Evolutionary conservation across 2,888 invertebrate species (phyloP).

Genomic region (Alloscopus bannaensis): DNA sequence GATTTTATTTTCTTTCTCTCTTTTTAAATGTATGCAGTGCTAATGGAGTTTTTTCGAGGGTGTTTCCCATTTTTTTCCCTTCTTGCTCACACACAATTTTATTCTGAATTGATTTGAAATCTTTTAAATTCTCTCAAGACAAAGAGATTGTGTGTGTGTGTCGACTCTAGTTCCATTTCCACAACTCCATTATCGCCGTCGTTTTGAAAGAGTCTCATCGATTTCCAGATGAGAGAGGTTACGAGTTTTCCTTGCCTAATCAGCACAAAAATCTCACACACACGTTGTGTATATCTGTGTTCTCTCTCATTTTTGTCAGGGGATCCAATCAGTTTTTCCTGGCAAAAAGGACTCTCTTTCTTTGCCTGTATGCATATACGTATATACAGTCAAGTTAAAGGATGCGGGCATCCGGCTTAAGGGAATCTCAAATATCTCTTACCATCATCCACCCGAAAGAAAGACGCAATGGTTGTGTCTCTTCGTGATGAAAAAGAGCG

Average conservation of each 20-base stretch:
- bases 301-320: too few species aligned
- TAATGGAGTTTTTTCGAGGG: constrained; percentile 74
- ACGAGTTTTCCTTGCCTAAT: constrained; percentile 18
- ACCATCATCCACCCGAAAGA: too few species aligned
- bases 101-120: constrained; percentile 72
- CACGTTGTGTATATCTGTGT: background rate
- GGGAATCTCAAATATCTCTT: too few species aligned
- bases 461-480: too few species aligned
- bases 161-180: constrained; percentile 73
- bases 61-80: too few species aligned
- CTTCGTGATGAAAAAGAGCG: background rate
- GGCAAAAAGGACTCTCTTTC: too few species aligned
- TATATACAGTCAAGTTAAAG: too few species aligned
- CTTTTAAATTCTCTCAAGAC: constrained; percentile 70
- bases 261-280: background rate
- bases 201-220: constrained; percentile 73
- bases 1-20: too few species aligned
- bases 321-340: constrained; percentile 16
- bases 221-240: constrained; percentile 73
- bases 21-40: constrained; percentile 73
- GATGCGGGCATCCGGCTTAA: constrained; percentile 60
- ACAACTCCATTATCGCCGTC: constrained; percentile 73
- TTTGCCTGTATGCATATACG: too few species aligned
- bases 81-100: too few species aligned
- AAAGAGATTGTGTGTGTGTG: too few species aligned